phyloP scores from a whole-genome alignment of 2,888 invertebrate genomes.

The Stenolophus ochropezus region DNA sequence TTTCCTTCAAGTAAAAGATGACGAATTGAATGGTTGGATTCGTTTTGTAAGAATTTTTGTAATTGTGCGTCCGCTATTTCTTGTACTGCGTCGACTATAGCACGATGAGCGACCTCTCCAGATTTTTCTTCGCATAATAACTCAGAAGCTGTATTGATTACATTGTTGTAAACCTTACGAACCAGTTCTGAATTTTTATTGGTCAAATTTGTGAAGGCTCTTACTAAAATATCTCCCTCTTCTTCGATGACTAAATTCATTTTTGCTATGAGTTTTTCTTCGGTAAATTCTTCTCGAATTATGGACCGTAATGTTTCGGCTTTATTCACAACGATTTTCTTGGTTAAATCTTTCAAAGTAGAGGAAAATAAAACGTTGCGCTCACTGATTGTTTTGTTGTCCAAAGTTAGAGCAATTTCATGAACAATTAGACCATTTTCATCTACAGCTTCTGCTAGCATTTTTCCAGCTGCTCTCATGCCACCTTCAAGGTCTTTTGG shows the following conservation, averaged over 20 bases:
- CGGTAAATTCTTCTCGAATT: slow-evolving; percentile 74
- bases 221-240: slow-evolving; percentile 77
- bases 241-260: slow-evolving; percentile 79
- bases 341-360: slow-evolving; percentile 71
- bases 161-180: slow-evolving; percentile 77
- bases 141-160: slow-evolving; percentile 78
- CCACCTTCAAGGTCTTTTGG: slow-evolving; percentile 72
- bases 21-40: slow-evolving; percentile 68
- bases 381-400: slow-evolving; percentile 69
- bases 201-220: slow-evolving; percentile 81
- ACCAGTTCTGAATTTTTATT: slow-evolving; percentile 78
- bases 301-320: slow-evolving; percentile 79
- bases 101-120: slow-evolving; percentile 79
- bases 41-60: slow-evolving; percentile 75
- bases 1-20: slow-evolving; percentile 79
- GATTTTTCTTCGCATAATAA: slow-evolving; percentile 80
- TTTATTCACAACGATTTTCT: slow-evolving; percentile 77
- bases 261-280: slow-evolving; percentile 79
- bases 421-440: slow-evolving; percentile 67
- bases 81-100: slow-evolving; percentile 80
- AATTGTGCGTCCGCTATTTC: slow-evolving; percentile 78
- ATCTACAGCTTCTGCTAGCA: slow-evolving; percentile 68
- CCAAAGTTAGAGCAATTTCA: slow-evolving; percentile 66
- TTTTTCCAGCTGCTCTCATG: slow-evolving; percentile 69
- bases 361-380: slow-evolving; percentile 70